Conservation (phyloP, 2,797 vertebrate genomes). For the Eulemur rubriventer region DNA sequence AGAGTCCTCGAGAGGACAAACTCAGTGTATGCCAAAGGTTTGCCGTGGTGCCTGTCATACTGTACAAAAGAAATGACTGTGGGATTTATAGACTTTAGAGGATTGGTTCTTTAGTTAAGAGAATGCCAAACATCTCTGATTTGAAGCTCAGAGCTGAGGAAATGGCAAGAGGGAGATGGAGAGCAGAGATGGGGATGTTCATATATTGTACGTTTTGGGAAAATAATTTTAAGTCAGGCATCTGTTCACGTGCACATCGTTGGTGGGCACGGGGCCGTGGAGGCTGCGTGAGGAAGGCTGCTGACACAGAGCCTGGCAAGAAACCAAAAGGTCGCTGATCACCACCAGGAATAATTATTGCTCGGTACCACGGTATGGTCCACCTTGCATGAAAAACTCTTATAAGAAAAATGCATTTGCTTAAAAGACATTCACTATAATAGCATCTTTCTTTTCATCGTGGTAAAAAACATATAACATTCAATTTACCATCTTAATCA, state of each 20-base stretch:
- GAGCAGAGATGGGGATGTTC: slow-evolving; percentile 66
- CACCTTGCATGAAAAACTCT: slow-evolving; percentile 81
- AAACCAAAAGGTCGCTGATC: slow-evolving; percentile 62
- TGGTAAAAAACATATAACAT: not conserved
- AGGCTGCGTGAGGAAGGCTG: slow-evolving; percentile 83
- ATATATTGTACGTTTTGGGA: slow-evolving; percentile 56
- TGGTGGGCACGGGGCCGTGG: slow-evolving; percentile 75
- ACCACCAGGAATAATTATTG: slow-evolving; percentile 87
- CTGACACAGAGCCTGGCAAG: slow-evolving; percentile 82
- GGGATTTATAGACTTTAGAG: not conserved
- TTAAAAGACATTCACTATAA: slow-evolving; percentile 83
- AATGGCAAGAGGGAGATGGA: not conserved
- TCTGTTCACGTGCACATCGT: slow-evolving; percentile 70
- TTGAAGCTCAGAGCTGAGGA: not conserved
- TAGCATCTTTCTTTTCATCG: slow-evolving; percentile 77
- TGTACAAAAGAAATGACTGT: not conserved
- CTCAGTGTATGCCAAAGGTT: not conserved
- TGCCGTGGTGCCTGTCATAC: not conserved
- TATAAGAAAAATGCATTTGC: slow-evolving; percentile 82
- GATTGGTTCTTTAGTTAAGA: not conserved
- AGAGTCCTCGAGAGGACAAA: not conserved
- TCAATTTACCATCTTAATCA: not conserved
- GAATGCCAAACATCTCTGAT: not conserved
- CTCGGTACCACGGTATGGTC: slow-evolving; percentile 89
- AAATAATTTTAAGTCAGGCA: slow-evolving; percentile 68